Base-by-base conservation (phyloP, 92 coral and sea anemone species). In the Porites evermanni region DNA sequence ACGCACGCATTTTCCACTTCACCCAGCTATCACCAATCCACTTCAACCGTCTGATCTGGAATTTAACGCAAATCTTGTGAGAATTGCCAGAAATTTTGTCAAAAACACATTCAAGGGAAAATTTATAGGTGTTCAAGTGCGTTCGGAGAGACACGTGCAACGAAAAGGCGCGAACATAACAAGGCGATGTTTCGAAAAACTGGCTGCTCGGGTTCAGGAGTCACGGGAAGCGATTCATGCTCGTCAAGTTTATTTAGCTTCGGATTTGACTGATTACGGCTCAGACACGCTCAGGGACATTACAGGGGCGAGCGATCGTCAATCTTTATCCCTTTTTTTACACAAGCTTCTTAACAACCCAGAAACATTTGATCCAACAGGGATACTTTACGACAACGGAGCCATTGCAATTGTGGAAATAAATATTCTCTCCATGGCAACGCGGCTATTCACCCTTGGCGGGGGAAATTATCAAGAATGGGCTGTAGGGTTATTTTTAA, bases 401-500 rank as follows among this genome's bases (percentile, higher is more conserved):
- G 93, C 98, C 7, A 83, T 91, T 16, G 99, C 99, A 8, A 97
- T 96, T 12, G 86, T 96, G 10, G 99, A 96, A 59, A 96, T 96
- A 97, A 96, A 96, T 81, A 96, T 96, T 18, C 92, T 97, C 3
- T 93, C 99, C 18, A 90, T 94, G 64, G 99, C 98, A 12, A 83
- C 81, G 8, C 88, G 94, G 70, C 93, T 97, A 72, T 92, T 93
- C 76, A 97, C 99, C 5, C 69, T 97, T 24, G 99, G 99, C 2
- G 93, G 97, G 69, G 99, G 99, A 13, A 97, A 97, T 77, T 97
- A 93, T 81, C 99, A 97, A 80, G 94, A 97, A 68, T 97, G 99
- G 99, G 79, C 89, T 8, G 73, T 97, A 19, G 93, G 84, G 86
- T 73, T 97, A 68, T 97, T 95, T 80, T 91, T 84, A 78, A 84